These are phyloP conservation scores for Oncorhynchus kisutch DNA, from an alignment of 2,113 vertebrate genomes.

Conservation along the genomic window DNA sequence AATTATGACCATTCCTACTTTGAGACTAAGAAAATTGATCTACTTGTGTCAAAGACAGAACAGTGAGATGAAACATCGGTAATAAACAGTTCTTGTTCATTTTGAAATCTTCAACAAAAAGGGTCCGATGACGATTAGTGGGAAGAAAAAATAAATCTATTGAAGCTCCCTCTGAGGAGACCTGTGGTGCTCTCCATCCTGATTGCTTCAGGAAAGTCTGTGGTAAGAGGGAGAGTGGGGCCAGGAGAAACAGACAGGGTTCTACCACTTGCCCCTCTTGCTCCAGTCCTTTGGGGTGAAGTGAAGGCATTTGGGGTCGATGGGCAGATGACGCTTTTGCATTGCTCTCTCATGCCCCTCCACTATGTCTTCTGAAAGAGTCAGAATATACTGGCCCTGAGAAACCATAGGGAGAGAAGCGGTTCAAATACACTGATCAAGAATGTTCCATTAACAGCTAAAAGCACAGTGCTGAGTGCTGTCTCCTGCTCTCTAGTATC, in stretches of 20 bases:
- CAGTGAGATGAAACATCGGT: too few species aligned
- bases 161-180: slow-evolving; percentile 12
- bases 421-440: not conserved
- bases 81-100: not conserved
- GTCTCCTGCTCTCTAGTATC: too few species aligned
- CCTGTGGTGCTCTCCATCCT: slow-evolving; percentile 19
- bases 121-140: not conserved
- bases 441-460: not conserved
- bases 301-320: slow-evolving; percentile 92
- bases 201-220: slow-evolving; percentile 2
- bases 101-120: slow-evolving; percentile 5
- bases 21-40: not conserved
- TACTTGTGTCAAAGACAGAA: not conserved
- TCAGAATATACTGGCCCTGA: slow-evolving; percentile 92
- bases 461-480: not conserved
- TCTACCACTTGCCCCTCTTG: slow-evolving; percentile 92
- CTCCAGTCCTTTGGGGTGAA: slow-evolving; percentile 97
- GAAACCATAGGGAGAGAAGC: not conserved
- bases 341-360: slow-evolving; percentile 90
- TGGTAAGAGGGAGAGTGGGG: not conserved
- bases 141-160: not conserved
- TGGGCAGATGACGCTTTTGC: slow-evolving; percentile 89
- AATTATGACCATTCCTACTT: not conserved
- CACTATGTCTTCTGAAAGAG: slow-evolving; percentile 90
- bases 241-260: not conserved